These are phyloP conservation scores for Pharmacophagus antenor DNA, from an alignment of 2,888 invertebrate genomes.

Conservation along the genomic window DNA sequence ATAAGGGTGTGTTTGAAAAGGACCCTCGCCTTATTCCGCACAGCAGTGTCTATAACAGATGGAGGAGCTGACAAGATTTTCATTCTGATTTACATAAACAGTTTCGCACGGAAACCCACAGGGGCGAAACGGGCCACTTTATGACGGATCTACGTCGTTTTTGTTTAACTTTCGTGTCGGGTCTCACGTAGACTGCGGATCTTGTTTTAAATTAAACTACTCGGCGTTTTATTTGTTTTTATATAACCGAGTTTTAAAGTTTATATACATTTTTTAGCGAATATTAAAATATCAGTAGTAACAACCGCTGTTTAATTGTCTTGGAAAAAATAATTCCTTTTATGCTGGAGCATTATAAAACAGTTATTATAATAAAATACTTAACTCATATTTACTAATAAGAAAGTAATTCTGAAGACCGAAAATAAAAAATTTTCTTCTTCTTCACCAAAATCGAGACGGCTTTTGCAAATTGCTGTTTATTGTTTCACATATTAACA, in stretches of 20 bases:
- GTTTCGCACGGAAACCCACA: slow-evolving; percentile 48
- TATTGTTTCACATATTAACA: no score
- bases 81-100: slow-evolving; percentile 64
- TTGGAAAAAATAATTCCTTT: no score
- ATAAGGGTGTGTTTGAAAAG: slow-evolving; percentile 65
- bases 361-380: no score
- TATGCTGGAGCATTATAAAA: no score
- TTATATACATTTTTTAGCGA: neutral
- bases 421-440: no score
- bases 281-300: neutral
- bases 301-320: neutral
- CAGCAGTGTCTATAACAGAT: slow-evolving; percentile 55
- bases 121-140: slow-evolving; percentile 45
- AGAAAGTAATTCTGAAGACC: no score
- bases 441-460: no score
- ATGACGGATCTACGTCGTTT: slow-evolving; percentile 40
- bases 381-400: no score
- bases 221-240: slow-evolving; percentile 11
- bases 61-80: slow-evolving; percentile 52
- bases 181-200: slow-evolving; percentile 19
- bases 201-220: slow-evolving; percentile 29
- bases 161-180: slow-evolving; percentile 34
- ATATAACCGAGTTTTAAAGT: neutral
- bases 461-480: no score
- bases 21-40: slow-evolving; percentile 54